Conservation (phyloP, 2,888 invertebrate genomes). For the Uloborus plumipes region DNA sequence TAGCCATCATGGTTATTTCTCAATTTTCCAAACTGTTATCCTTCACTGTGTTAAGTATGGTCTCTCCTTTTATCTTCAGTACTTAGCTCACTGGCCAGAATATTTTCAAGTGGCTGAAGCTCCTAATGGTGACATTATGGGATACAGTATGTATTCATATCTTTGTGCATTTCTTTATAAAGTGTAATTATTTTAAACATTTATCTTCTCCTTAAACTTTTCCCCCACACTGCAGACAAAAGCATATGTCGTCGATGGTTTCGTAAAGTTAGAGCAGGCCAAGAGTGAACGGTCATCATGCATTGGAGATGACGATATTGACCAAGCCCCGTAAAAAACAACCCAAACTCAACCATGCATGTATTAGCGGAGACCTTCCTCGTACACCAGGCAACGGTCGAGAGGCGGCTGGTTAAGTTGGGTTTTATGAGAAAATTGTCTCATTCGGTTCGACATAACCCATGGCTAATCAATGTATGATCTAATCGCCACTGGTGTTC, state of each 20-base stretch:
- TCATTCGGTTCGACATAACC: constrained; percentile 11
- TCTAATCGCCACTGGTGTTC: constrained; percentile 14
- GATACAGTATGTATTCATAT: constrained; percentile 86
- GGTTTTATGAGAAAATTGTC: constrained; percentile 13
- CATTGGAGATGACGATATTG: constrained; percentile 13
- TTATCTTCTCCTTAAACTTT: too few species aligned
- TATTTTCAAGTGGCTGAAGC: constrained; percentile 98
- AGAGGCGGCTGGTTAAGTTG: constrained; percentile 4
- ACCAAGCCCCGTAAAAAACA: not conserved
- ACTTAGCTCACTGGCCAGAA: constrained; percentile 98
- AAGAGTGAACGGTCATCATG: not conserved
- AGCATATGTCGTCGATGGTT: not conserved
- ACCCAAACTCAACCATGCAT: not conserved
- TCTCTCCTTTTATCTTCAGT: constrained; percentile 95
- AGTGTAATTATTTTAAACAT: too few species aligned
- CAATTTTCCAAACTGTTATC: not conserved
- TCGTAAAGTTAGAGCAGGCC: constrained; percentile 13
- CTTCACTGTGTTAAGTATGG: constrained; percentile 76
- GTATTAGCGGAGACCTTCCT: constrained; percentile 20
- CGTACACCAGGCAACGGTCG: constrained; percentile 1
- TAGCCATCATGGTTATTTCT: not conserved
- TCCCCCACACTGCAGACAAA: too few species aligned
- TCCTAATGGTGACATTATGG: constrained; percentile 96
- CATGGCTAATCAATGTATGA: not conserved
- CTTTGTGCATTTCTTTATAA: not conserved